Evolutionary conservation across 1,140 invertebrate genomes (phyloP), one percentile per base, ranked within the genome.

Genomic region (Aphelinus atriplicis): DNA sequence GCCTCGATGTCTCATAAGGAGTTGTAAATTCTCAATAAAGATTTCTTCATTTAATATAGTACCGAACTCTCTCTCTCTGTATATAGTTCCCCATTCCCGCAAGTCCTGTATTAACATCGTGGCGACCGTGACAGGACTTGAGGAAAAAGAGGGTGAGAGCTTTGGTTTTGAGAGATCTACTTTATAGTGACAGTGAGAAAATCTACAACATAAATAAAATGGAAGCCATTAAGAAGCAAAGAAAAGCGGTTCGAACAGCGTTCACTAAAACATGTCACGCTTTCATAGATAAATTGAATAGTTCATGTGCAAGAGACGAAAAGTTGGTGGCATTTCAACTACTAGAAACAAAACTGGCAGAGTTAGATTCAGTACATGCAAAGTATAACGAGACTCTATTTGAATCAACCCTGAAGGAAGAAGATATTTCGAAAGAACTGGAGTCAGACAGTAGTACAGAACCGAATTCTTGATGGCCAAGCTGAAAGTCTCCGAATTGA

Each of bases 161-260:
- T 26, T 26, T 26, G 26, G 26, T 26, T 26, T 26, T 26, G 26
- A 26, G 0, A 26, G 26, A 26, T 26, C 26, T 26, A 26, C 26
- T 26, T 26, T 26, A 26, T 26, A 26, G 26, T 26, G 26, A 26
- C 26, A 26, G 26, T 26, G 26, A 26, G 26, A 26, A 26, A 26
- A 26, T 26, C 26, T 26, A 26, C 26, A 26, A 26, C 26, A 26
- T 26, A 26, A 26, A 26, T 26, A 71, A 71, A 63, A 71, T 56
- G 70, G 70, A 71, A 48, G 58, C 47, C 7, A 50, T 71, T 1
- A 71, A 71, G 43, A 71, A 64, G 42, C 58, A 64, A 63, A 63
- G 70, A 47, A 71, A 71, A 46, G 58, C 26, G 51, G 7, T 53
- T 26, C 58, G 70, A 42, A 5, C 60, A 10, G 50, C 70, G 3